Conservation (phyloP, 2,797 vertebrate genomes). For the Pipistrellus pygmaeus region DNA sequence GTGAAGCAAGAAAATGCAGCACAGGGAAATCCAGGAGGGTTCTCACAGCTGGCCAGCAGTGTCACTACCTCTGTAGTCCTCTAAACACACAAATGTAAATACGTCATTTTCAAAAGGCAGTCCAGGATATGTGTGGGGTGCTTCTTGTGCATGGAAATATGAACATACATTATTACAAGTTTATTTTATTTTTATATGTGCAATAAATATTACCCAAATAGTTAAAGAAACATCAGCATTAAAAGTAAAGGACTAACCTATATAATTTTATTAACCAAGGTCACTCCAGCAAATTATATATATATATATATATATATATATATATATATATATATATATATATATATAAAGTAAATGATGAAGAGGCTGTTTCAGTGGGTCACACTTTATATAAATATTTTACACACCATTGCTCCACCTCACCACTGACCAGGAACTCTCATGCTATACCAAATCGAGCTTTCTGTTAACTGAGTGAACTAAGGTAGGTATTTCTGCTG, state of each 20-base stretch:
- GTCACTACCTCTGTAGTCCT: not conserved
- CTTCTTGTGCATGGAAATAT: not conserved
- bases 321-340: too few species aligned
- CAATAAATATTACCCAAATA: not conserved
- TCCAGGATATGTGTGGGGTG: too few species aligned
- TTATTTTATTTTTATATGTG: not conserved
- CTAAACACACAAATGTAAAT: not conserved
- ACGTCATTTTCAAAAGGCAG: not conserved
- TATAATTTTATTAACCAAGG: not conserved
- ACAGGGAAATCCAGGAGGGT: not conserved
- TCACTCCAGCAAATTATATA: not conserved
- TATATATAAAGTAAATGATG: not conserved
- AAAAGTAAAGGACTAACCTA: not conserved
- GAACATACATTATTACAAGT: not conserved
- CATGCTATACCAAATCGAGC: not conserved
- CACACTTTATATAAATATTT: conserved; percentile 3
- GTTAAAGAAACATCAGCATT: not conserved
- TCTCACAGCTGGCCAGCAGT: not conserved
- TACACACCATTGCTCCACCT: not conserved
- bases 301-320: too few species aligned
- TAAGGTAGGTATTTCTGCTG: not conserved
- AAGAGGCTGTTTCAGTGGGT: not conserved
- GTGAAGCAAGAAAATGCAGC: not conserved
- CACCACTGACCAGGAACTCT: not conserved
- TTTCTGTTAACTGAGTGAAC: not conserved